Evolutionary conservation across 2,113 vertebrate genomes (phyloP).

Genomic region (Cyprinodon tularosa): DNA sequence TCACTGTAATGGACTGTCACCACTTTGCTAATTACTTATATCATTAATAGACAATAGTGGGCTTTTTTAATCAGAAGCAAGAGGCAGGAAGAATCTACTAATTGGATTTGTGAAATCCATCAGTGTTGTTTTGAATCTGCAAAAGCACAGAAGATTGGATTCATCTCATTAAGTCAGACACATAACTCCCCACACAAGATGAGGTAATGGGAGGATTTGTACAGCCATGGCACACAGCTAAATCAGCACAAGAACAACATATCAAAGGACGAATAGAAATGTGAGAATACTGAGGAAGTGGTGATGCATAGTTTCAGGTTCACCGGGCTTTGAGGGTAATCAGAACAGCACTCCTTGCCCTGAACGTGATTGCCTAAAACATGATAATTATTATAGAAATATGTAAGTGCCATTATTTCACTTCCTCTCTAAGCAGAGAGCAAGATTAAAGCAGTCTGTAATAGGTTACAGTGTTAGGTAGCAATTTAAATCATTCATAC

Average conservation of each 20-base stretch:
- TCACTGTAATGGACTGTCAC: conserved; percentile 62
- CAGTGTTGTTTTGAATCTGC: conserved; percentile 40
- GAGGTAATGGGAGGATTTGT: conserved; percentile 61
- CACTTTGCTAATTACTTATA: conserved; percentile 66
- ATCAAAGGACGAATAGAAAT: conserved; percentile 43
- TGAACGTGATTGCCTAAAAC: conserved; percentile 35
- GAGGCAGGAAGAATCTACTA: conserved; percentile 48
- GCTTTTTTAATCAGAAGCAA: conserved; percentile 50
- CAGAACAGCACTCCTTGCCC: conserved; percentile 29
- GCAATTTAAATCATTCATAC: neutral
- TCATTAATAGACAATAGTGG: conserved; percentile 55
- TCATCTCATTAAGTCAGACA: conserved; percentile 52
- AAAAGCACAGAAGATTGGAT: conserved; percentile 62
- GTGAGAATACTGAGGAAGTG: conserved; percentile 37
- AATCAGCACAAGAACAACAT: conserved; percentile 33
- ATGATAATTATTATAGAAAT: conserved; percentile 57
- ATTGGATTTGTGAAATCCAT: conserved; percentile 72
- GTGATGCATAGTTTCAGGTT: conserved; percentile 47
- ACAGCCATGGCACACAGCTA: conserved; percentile 29
- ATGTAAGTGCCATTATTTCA: conserved; percentile 40
- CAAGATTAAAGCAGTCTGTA: conserved; percentile 58
- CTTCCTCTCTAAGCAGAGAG: conserved; percentile 65
- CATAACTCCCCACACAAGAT: conserved; percentile 51
- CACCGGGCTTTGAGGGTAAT: conserved; percentile 51
- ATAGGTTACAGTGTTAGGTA: conserved; percentile 42